Evolutionary conservation across 2,113 vertebrate species (phyloP), one percentile per base, ranked within the genome.

Genomic region (Cacatua alba): DNA sequence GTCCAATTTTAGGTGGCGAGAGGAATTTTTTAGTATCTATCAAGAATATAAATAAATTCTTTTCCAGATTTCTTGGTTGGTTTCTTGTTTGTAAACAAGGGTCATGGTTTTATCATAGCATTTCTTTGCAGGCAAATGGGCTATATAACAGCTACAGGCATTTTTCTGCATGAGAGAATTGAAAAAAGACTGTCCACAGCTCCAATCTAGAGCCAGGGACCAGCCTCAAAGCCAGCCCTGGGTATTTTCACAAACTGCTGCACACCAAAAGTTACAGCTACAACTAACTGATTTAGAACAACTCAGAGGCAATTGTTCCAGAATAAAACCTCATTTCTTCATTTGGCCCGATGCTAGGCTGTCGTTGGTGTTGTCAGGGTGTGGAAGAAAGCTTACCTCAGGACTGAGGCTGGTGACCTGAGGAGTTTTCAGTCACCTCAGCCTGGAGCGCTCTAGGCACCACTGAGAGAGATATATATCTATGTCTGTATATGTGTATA

Each of bases 201-300:
- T 44, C 33, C 11, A 3, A 33, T 49, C 70, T 35, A 31, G 46
- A 87, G 35, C n/a, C 55, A 24, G 67, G 13, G 23, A 68, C n/a
- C 1, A 7, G 44, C 44, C 4, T 0, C 59, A 70, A 59, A 59
- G 43, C 41, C 71, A 43, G 39, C 41, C 21, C 1, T 2, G 21
- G 11, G 65, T 25, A 3, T 39, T 91, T 67, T 57, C 24, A 23
- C 46, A 62, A 69, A 43, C 70, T 14, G 1, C 68, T 84, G 70
- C 37, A 15, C 49, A 3, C 60, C 53, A 7, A 39, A 82, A 82
- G 33, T 29, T 57, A 48, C 63, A 52, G 55, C 53, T 68, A 39
- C 52, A 35, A 18, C 0, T 68, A 35, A 20, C 0, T 65, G 77
- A 23, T 41, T 62, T 48, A 9, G 2, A 64, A 44, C 37, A 82